These are phyloP conservation scores for Heliconius aoede DNA, from an alignment of 2,888 invertebrate species.

Conservation along the genomic window DNA sequence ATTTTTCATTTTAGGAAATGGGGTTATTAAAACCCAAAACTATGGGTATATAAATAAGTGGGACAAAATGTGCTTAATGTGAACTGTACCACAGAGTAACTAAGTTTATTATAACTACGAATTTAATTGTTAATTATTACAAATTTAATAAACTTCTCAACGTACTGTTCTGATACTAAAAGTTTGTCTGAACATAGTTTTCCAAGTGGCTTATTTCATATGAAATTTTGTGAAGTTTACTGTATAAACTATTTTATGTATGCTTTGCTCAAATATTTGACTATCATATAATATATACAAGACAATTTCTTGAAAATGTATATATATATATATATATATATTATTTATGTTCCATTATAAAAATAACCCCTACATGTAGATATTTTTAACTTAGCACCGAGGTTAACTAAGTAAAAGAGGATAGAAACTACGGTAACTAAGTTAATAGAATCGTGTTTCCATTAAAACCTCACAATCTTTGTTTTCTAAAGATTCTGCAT, in stretches of 20 bases:
- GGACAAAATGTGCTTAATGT: no score
- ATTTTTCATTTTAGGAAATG: background rate
- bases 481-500: slow-evolving; percentile 2
- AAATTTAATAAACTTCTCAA: background rate
- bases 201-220: background rate
- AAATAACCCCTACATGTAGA: background rate
- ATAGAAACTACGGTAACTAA: background rate
- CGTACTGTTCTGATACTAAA: background rate
- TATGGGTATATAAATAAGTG: no score
- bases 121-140: background rate
- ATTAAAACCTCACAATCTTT: background rate
- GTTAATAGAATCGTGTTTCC: background rate
- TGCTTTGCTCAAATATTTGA: background rate
- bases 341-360: background rate
- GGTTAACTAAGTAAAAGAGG: background rate
- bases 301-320: background rate
- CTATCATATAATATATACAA: no score
- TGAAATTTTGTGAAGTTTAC: background rate
- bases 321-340: no score
- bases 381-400: background rate
- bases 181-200: background rate
- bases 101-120: background rate
- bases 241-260: background rate
- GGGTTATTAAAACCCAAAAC: no score
- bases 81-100: no score